phyloP scores from a whole-genome alignment of 2,888 invertebrate genomes.

The Aleiodes leptofemur region DNA sequence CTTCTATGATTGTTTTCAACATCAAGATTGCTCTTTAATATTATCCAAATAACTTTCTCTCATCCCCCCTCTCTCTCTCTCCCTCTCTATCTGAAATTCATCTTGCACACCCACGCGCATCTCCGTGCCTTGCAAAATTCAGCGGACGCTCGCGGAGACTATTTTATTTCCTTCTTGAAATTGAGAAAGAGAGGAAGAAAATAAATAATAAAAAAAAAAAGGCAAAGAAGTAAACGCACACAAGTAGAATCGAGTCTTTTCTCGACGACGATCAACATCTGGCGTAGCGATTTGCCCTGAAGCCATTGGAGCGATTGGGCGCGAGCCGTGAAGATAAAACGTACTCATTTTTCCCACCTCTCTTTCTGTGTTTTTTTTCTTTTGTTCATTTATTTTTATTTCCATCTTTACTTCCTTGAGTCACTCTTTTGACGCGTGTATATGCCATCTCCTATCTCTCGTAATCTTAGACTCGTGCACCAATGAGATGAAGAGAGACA shows the following conservation, averaged over 20 bases:
- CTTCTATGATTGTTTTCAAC: not conserved
- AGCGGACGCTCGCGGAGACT: not conserved
- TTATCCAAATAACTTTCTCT: conserved; percentile 29
- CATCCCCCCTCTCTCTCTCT: not conserved
- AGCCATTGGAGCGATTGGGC: conserved; percentile 46
- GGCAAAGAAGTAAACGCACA: conserved; percentile 17
- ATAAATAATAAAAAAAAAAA: not conserved
- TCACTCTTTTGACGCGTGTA: conserved; percentile 49
- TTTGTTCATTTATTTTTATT: conserved; percentile 8
- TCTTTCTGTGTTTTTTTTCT: conserved; percentile 24
- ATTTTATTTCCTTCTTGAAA: conserved; percentile 24
- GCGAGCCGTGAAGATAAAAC: conserved; percentile 48
- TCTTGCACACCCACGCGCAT: conserved; percentile 10
- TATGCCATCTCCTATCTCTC: conserved; percentile 34
- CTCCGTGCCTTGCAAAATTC: conserved; percentile 12
- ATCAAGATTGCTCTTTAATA: conserved; percentile 19
- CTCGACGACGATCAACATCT: conserved; percentile 49
- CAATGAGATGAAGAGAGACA: not conserved
- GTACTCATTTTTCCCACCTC: conserved; percentile 40
- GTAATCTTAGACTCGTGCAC: conserved; percentile 44
- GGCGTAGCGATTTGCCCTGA: conserved; percentile 44
- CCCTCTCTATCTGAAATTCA: conserved; percentile 12
- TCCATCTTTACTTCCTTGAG: conserved; percentile 29
- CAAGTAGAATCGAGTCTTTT: conserved; percentile 32
- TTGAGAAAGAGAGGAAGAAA: conserved; percentile 25